Evolutionary conservation across 1,140 invertebrate genomes (phyloP).

Genomic region (Polypedilum pembai): DNA sequence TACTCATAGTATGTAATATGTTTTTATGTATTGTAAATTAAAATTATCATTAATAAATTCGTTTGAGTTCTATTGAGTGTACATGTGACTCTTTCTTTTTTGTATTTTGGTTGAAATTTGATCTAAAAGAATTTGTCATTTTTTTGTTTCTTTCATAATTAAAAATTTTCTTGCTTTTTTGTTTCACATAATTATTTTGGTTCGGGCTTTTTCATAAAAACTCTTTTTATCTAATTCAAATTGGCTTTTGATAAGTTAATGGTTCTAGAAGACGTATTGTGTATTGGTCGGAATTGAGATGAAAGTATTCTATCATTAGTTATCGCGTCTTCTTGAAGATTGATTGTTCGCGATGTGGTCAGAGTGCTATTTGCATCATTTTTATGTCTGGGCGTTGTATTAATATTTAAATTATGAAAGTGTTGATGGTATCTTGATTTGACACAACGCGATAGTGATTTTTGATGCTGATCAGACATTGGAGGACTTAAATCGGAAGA

Average conservation of each 20-base stretch:
- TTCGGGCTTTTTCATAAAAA: too few species aligned
- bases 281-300: conserved; percentile 44
- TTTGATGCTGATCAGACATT: conserved; percentile 58
- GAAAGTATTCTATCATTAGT: conserved; percentile 34
- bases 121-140: too few species aligned
- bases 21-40: not conserved
- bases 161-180: too few species aligned
- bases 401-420: conserved; percentile 43
- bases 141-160: too few species aligned
- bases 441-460: conserved; percentile 60
- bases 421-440: conserved; percentile 55
- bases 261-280: conserved; percentile 30
- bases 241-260: conserved; percentile 12
- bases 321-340: conserved; percentile 27
- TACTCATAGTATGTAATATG: not conserved
- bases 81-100: not conserved
- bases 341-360: not conserved
- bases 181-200: too few species aligned
- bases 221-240: not conserved
- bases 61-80: conserved; percentile 10
- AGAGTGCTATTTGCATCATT: not conserved
- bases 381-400: conserved; percentile 45
- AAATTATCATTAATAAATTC: not conserved
- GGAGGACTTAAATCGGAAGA: conserved; percentile 64
- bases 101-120: too few species aligned